Conservation (phyloP, 2,888 invertebrate genomes). For the Pimpla rufipes region DNA sequence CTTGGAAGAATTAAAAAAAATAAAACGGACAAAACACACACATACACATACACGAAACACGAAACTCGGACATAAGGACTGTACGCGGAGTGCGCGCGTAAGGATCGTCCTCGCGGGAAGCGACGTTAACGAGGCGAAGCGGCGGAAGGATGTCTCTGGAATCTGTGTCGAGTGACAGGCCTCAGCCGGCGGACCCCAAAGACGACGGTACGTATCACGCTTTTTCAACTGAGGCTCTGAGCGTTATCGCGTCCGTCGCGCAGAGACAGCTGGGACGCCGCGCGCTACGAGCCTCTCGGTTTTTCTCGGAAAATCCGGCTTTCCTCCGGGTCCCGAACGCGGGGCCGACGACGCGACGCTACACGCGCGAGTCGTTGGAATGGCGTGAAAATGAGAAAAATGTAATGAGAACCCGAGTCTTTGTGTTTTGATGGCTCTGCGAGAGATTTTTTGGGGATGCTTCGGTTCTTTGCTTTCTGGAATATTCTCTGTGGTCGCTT, state of each 20-base stretch:
- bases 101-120: constrained; percentile 64
- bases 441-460: no score
- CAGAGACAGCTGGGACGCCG: constrained; percentile 39
- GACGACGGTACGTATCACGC: constrained; percentile 74
- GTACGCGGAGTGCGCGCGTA: constrained; percentile 59
- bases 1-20: constrained; percentile 37
- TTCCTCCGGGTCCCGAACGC: background rate
- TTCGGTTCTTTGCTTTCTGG: no score
- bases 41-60: constrained; percentile 27
- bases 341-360: background rate
- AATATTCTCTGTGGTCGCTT: no score
- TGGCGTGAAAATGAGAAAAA: no score
- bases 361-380: no score
- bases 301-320: background rate
- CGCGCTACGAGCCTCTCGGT: background rate
- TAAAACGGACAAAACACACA: constrained; percentile 9
- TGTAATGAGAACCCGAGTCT: no score
- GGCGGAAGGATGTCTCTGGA: constrained; percentile 80
- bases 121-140: constrained; percentile 69
- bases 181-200: constrained; percentile 77
- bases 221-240: background rate
- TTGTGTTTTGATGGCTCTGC: no score
- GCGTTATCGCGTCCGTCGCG: background rate
- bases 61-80: constrained; percentile 15
- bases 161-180: constrained; percentile 82